Base-by-base conservation (phyloP, 2,113 vertebrate species). In the Neopipo cinnamomea region DNA sequence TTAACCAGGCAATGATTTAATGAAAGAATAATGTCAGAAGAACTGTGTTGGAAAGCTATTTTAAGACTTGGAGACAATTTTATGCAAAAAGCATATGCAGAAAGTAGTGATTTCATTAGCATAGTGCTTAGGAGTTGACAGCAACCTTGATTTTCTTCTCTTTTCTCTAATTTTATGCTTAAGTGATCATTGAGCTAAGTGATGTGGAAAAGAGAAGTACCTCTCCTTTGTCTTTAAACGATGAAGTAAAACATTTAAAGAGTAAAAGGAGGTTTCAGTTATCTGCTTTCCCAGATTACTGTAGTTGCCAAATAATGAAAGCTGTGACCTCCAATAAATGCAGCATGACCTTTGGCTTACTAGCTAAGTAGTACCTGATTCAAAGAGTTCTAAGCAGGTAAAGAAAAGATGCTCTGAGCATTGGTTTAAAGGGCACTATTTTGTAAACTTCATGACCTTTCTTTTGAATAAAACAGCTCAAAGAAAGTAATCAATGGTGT, bases 131-230 rank as follows among this genome's bases (percentile, higher is more conserved):
- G 77, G 76, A 95, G 25, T 93, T 94, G 94, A 92, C 92, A 96
- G 76, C 59, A 77, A 59, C 88, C 88, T 91, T 89, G 74, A 97
- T 96, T 96, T 96, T 93, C 72, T 95, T 71, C 85, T 94, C 79
- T 88, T 96, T 96, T 92, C 82, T 96, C 79, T 97, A 96, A 96
- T 94, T 97, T 97, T 93, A 95, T 93, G 96, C 89, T 96, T 96
- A 96, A 96, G 77, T 95, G 95, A 91, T 97, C 85, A 93, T 91
- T 88, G 91, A 93, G 61, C 62, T 91, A 96, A 97, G 63, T 95
- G 95, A 93, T 94, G 39, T 80, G 78, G 77, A 91, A 94, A 46
- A 95, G 76, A 95, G 72, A 94, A 95, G 50, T 49, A 83, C 61
- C 58, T 93, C 86, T 81, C n/a, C 30, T 92, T 94, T 95, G 88